Percentiles rank a stretch among this genome's conserved stretches.
Conservation (phyloP, 2,113 vertebrate genomes). For the Aspidoscelis tigris region DNA sequence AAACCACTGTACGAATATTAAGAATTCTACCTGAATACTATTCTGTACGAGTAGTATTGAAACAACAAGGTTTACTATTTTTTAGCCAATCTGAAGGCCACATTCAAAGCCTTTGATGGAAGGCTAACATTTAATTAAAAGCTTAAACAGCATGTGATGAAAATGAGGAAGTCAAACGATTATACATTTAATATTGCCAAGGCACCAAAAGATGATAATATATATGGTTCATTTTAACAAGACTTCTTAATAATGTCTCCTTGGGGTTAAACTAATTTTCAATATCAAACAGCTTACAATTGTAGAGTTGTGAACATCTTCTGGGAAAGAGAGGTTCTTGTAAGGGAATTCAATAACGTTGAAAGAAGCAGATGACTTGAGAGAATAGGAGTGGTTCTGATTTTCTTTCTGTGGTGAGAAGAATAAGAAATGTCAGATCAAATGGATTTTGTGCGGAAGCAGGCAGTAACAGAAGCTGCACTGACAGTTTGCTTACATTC, state of each 20-base stretch:
- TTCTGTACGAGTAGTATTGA: background rate
- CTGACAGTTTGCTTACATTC: constrained; percentile 75
- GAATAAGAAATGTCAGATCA: constrained; percentile 23
- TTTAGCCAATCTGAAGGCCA: background rate
- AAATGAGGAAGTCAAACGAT: background rate
- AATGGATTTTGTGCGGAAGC: background rate
- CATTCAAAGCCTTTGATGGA: constrained; percentile 1
- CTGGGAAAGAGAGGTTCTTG: constrained; percentile 84
- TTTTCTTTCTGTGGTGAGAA: constrained; percentile 82
- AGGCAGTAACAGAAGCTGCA: background rate
- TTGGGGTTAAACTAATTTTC: constrained; percentile 7
- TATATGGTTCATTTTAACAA: background rate
- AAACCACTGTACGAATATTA: background rate
- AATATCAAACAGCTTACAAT: constrained; percentile 78
- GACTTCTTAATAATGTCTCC: background rate
- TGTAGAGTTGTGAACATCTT: constrained; percentile 88
- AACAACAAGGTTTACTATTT: background rate
- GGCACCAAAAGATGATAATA: background rate
- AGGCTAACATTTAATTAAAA: constrained; percentile 25
- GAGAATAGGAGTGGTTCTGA: constrained; percentile 90
- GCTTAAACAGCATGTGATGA: background rate
- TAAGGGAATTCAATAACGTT: constrained; percentile 95
- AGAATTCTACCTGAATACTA: no score
- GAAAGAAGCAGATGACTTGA: constrained; percentile 90
- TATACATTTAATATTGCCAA: background rate